Evolutionary conservation across 1,140 invertebrate species (phyloP).

Genomic region (Panonychus citri): DNA sequence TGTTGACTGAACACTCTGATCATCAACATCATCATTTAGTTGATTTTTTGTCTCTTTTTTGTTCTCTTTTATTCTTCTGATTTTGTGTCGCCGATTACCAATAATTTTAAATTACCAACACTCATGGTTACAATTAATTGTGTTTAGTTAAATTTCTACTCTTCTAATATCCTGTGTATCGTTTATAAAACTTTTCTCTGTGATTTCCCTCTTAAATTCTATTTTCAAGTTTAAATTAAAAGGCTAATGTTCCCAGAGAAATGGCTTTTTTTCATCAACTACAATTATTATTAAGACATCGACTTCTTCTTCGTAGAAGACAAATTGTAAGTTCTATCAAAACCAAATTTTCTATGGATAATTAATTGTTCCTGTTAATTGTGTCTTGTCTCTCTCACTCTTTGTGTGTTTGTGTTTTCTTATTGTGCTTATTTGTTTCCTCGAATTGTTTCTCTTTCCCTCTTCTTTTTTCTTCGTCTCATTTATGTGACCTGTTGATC

Average conservation of each 20-base stretch:
- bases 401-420: background rate
- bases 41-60: background rate
- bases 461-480: background rate
- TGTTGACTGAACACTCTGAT: background rate
- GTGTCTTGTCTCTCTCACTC: background rate
- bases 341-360: background rate
- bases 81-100: background rate
- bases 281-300: conserved; percentile 10
- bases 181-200: no score
- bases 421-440: background rate
- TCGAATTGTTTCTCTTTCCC: background rate
- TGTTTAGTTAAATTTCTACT: background rate
- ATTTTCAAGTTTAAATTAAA: no score
- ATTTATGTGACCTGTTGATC: conserved; percentile 1
- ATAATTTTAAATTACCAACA: no score
- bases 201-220: no score
- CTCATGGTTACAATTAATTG: no score
- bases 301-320: conserved; percentile 8
- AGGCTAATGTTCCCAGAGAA: background rate
- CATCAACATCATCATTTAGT: background rate
- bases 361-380: background rate
- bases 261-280: conserved; percentile 13
- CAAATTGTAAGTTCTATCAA: conserved; percentile 7
- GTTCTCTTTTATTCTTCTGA: background rate
- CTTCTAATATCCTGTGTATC: background rate